These are phyloP conservation scores for Merops nubicus DNA, from an alignment of 2,113 vertebrate species.

Conservation along the genomic window DNA sequence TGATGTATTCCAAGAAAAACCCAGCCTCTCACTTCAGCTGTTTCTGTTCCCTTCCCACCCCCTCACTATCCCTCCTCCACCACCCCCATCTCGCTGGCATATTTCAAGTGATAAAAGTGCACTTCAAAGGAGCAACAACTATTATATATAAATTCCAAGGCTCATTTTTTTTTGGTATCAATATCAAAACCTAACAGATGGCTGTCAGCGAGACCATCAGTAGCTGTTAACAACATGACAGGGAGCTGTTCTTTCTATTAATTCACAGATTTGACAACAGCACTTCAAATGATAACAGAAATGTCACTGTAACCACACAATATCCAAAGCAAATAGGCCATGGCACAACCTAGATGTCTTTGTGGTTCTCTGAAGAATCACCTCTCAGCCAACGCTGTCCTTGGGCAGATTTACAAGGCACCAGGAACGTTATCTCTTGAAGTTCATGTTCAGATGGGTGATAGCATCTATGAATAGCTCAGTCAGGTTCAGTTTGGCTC, in stretches of 20 bases:
- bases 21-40: not conserved
- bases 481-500: not conserved
- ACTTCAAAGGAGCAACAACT: not conserved
- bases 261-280: constrained; percentile 17
- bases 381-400: not conserved
- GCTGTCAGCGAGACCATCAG: not conserved
- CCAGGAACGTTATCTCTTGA: not conserved
- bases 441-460: not conserved
- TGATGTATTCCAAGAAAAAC: not conserved
- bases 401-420: not conserved
- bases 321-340: not conserved
- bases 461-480: not conserved
- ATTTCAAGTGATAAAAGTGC: not conserved
- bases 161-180: not conserved
- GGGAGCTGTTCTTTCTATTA: not conserved
- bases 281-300: not conserved
- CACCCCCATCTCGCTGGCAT: not conserved
- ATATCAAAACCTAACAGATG: not conserved
- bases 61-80: no score
- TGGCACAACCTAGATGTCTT: not conserved
- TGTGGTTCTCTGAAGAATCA: not conserved
- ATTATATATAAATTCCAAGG: not conserved
- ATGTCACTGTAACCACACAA: not conserved
- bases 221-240: not conserved
- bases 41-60: not conserved